Base-by-base conservation (phyloP, 2,113 vertebrate genomes). In the Probosciger aterrimus region DNA sequence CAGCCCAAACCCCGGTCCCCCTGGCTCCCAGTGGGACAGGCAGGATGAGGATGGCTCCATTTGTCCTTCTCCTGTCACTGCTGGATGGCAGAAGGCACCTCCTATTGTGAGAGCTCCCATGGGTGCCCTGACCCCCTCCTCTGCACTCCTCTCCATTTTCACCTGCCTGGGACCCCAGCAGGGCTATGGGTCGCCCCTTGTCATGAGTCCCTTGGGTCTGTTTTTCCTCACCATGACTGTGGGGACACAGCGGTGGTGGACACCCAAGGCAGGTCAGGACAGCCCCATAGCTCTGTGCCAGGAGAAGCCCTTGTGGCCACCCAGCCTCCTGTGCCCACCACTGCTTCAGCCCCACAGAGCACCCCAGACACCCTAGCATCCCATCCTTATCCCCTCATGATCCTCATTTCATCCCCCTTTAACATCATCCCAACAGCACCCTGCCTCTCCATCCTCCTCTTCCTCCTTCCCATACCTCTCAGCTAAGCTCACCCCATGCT, bases 171-270 rank as follows among this genome's bases (percentile, higher is more conserved):
- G 80, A 30, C 28, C 57, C 23, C 28, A 18, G 44, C 1, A 17
- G 0, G 6, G 27, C 27, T 0, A 0, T 7, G 62, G 50, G 44
- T 79, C n/a, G 35, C 31, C 47, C 33, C 52, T 86, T 8, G 0
- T 76, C 44, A 57, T 0, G 0, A 86, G 37, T 30, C 43, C 19
- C 41, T 53, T 12, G 0, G 30, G 14, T 47, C 44, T 41, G 16
- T 4, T 55, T 18, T 17, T 46, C 25, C 44, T 24, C 50, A 22
- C 30, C 18, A 4, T 2, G 2, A 23, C 1, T 4, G 27, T 43
- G 68, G 87, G 17, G 63, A 43, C 65, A 37, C 10, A 17, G 20
- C 12, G 17, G 52, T 55, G 68, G 19, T 4, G 4, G 60, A 11
- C 18, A 53, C 62, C 7, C n/a, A 6, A 10, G 41, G 22, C 10